Evolutionary conservation across 1,140 invertebrate species (phyloP).

Genomic region (Andrena cerasifolii): DNA sequence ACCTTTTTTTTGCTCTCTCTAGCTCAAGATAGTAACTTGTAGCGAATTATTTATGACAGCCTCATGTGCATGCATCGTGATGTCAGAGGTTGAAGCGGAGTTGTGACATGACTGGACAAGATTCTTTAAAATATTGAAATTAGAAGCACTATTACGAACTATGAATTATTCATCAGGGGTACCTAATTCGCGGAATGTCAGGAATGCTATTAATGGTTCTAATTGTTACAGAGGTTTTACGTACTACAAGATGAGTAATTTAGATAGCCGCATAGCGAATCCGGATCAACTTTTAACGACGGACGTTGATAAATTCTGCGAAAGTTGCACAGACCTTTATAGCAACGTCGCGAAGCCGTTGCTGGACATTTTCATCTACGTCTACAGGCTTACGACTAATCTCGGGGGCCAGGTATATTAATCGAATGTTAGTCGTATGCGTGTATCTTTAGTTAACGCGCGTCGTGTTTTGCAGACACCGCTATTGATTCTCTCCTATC

Average conservation of each 20-base stretch:
- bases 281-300: slow-evolving; percentile 97
- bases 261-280: slow-evolving; percentile 97
- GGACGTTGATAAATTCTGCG: slow-evolving; percentile 98
- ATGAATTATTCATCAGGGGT: too few species aligned
- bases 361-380: slow-evolving; percentile 96
- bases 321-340: slow-evolving; percentile 96
- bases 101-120: too few species aligned
- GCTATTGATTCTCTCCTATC: slow-evolving; percentile 91
- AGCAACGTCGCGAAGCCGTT: slow-evolving; percentile 98
- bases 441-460: neutral
- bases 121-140: too few species aligned
- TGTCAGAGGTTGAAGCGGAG: too few species aligned
- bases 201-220: slow-evolving; percentile 36
- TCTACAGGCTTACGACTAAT: slow-evolving; percentile 93
- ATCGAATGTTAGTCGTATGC: slow-evolving; percentile 6
- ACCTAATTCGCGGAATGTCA: slow-evolving; percentile 25
- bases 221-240: slow-evolving; percentile 92
- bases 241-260: slow-evolving; percentile 98
- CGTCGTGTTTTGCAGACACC: slow-evolving; percentile 87
- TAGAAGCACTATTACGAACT: neutral
- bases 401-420: slow-evolving; percentile 89
- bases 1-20: neutral
- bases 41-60: neutral
- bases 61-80: too few species aligned
- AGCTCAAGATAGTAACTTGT: neutral